Conservation (phyloP, 2,113 vertebrate species). For the Thermophis baileyi region DNA sequence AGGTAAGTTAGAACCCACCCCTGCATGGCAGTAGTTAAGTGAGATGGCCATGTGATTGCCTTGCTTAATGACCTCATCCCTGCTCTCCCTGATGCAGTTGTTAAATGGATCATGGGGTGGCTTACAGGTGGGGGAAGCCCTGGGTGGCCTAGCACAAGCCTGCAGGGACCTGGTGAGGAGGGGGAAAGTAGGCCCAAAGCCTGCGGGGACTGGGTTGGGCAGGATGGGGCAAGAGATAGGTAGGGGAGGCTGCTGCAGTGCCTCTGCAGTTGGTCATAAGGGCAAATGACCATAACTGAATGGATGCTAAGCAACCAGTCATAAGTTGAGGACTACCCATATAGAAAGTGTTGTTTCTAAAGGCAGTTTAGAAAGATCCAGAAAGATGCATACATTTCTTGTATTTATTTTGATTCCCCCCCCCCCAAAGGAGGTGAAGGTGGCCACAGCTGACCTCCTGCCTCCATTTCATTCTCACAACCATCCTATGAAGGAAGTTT, state of each 20-base stretch:
- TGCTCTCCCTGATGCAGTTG: neutral
- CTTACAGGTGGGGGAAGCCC: neutral
- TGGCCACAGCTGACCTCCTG: neutral
- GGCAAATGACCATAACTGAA: neutral
- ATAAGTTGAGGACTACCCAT: neutral
- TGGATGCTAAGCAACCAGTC: neutral
- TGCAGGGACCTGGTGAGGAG: neutral
- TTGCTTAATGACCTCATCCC: neutral
- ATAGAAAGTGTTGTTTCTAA: neutral
- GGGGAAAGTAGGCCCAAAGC: neutral
- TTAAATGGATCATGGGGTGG: neutral
- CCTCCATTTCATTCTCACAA: neutral
- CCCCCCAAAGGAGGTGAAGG: neutral
- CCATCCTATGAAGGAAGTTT: neutral
- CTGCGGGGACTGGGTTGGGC: neutral
- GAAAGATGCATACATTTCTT: neutral
- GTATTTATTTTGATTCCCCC: neutral
- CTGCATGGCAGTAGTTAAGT: neutral
- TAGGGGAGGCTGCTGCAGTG: neutral
- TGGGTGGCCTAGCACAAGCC: neutral
- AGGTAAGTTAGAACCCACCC: no score
- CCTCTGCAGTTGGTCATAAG: neutral
- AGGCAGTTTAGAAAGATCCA: neutral
- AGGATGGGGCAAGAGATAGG: no score
- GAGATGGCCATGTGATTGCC: neutral